Base-by-base conservation (phyloP, 2,888 invertebrate genomes). In the Agriopis marginaria region DNA sequence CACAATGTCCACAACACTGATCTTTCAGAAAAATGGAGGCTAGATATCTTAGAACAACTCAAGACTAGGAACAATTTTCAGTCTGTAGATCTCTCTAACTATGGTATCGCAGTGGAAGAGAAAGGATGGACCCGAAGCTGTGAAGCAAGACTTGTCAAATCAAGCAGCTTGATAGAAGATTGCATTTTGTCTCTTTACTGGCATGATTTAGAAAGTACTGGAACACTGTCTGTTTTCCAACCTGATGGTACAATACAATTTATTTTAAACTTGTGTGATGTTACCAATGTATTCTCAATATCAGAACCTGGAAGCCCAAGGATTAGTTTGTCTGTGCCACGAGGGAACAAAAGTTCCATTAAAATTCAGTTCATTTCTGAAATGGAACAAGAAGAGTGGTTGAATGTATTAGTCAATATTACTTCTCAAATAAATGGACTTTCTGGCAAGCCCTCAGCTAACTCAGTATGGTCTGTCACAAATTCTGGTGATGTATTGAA, bases 301-400 rank as follows among this genome's bases (percentile, higher is more conserved):
- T 97, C 97, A 81, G 98, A 98, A 85, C 97, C 97, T 44, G 97
- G 97, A 14, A 96, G 95, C 84, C 97, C 98, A 4, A 95, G 97
- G 74, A 91, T 98, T 72, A 96, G 96, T 17, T 92, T 98, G 74
- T 96, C 97, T 81, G 96, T 97, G 0, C 96, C 97, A 10, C 95
- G 96, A 73, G 95, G 96, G 75, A 92, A 90, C 71, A 95, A 94
- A 70, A 83, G 89, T 66, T 95, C 96, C 8, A 95, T 98, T 53
- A 96, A 96, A 85, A 91, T 98, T 69, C 97, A 97, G 83, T 98
- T 98, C 85, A 94, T 95, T 63, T 96, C 97, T 76, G 98, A 98
- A 89, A 96, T 96, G 73, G 97, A 98, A 89, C 95, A 98, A 91
- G 98, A 98, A 89, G 98, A 98, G 84, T 98, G 98, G 98, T 95